These are phyloP conservation scores for Formica selysi DNA, from an alignment of 1,140 invertebrate genomes.

Conservation along the genomic window DNA sequence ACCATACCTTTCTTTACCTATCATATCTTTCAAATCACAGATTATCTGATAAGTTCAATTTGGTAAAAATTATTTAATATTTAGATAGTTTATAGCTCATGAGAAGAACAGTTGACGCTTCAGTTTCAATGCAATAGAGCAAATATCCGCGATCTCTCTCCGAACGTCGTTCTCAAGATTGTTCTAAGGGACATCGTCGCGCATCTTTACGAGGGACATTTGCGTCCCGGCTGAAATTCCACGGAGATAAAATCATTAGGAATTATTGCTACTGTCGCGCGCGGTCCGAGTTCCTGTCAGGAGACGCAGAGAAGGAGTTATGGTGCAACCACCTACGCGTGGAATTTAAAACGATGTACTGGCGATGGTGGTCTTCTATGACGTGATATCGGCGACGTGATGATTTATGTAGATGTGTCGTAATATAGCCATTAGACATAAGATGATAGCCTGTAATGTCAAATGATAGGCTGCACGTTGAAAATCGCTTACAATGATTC, in stretches of 20 bases:
- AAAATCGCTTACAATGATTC: slow-evolving; percentile 52
- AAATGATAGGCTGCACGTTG: slow-evolving; percentile 30
- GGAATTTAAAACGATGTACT: slow-evolving; percentile 48
- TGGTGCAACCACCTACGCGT: slow-evolving; percentile 45
- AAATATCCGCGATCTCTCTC: slow-evolving; percentile 17
- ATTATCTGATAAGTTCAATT: background rate
- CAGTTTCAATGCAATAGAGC: slow-evolving; percentile 22
- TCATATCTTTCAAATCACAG: background rate
- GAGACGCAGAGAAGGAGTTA: slow-evolving; percentile 42
- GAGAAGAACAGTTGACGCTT: background rate
- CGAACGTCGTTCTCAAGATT: slow-evolving; percentile 71
- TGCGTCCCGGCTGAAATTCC: slow-evolving; percentile 81
- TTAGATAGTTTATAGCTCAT: background rate
- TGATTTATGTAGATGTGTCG: slow-evolving; percentile 44
- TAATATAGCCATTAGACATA: slow-evolving; percentile 40
- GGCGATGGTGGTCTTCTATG: slow-evolving; percentile 61
- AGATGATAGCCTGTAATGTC: slow-evolving; percentile 30
- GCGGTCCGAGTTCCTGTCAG: slow-evolving; percentile 19
- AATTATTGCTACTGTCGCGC: slow-evolving; percentile 81
- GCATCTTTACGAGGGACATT: slow-evolving; percentile 82
- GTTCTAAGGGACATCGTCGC: slow-evolving; percentile 80
- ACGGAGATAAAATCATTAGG: slow-evolving; percentile 81
- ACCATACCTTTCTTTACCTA: no score
- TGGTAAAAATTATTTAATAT: background rate
- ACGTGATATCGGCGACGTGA: slow-evolving; percentile 63